Evolutionary conservation across 1,140 invertebrate species (phyloP), one percentile per base, ranked within the genome.

Genomic region (Oppia nitens): DNA sequence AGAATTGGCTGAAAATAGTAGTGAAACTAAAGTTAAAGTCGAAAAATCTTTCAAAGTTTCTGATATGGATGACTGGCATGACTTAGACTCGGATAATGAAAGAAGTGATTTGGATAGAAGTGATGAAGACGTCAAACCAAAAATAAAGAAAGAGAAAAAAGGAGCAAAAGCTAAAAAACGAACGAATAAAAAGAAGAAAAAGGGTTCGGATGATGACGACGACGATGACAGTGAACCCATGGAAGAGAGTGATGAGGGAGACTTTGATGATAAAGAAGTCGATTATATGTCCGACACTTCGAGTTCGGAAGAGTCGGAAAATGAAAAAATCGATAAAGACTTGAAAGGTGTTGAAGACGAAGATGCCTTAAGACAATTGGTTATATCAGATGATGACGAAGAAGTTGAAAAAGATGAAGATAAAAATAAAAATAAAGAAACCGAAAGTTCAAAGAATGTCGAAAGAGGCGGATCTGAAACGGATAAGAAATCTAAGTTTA

Each of bases 201-300:
- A 86, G 69, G 87, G 87, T 66, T 82, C 81, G 56, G 78, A 81
- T 57, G 75, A 82, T 60, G 78, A 78, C 61, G 81, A 87, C 0
- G 83, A 93, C 66, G 81, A 68, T 59, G 69, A 73, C 64, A 72
- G 85, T 64, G 89, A 92, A 68, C 88, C 88, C 0, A 79, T 87
- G 55, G 91, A 97, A 72, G 92, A 97, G 71, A 94, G 89, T 67
- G 91, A 95, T 74, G 91, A 95, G 72, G 91, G 91, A 0, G 91
- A 96, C 71, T 88, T 87, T 68, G 92, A 97, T 75, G 90, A 90
- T 1, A 73, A 85, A 61, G 91, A 97, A 75, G 71, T 78, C 9
- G 76, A 78, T 65, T 78, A 78, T 63, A 77, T 77, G 60, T 72
- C 76, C 11, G 66, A 87, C 66, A 87, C 84, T 3, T 85, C 83